Conservation (phyloP, 2,888 invertebrate genomes). For the Penaeus monodon region DNA sequence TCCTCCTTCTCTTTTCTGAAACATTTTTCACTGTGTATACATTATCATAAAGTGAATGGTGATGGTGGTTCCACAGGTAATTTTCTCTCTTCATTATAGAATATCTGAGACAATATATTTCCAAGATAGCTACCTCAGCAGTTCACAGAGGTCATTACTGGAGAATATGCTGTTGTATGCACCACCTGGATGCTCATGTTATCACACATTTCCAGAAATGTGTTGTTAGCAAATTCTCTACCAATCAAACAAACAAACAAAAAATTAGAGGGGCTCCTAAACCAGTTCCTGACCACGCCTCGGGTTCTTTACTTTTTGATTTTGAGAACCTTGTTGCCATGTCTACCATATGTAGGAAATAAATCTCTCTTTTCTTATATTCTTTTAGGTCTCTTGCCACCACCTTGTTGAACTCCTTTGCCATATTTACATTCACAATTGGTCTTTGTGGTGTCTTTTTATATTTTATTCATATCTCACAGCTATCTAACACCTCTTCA, state of each 20-base stretch:
- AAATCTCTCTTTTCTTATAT: no score
- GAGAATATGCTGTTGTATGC: neutral
- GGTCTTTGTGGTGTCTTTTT: constrained; percentile 13
- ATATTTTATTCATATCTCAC: constrained; percentile 21
- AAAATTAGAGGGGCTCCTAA: no score
- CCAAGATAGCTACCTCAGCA: no score
- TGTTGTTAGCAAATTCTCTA: neutral
- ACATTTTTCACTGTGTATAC: neutral
- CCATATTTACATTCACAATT: constrained; percentile 23
- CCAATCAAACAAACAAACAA: neutral
- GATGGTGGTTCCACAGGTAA: no score
- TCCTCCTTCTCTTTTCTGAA: neutral
- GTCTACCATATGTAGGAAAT: neutral
- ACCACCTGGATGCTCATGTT: constrained; percentile 17
- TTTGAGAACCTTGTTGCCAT: neutral
- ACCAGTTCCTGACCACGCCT: no score
- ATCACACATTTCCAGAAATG: constrained; percentile 22
- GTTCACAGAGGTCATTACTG: no score
- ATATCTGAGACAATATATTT: no score
- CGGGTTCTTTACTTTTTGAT: constrained; percentile 10
- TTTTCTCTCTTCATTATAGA: no score
- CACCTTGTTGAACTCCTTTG: constrained; percentile 8
- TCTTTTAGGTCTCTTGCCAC: no score
- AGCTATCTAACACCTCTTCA: constrained; percentile 5
- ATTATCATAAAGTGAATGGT: no score